These are phyloP conservation scores for Drepana falcataria DNA, from an alignment of 2,888 invertebrate genomes.

Conservation along the genomic window DNA sequence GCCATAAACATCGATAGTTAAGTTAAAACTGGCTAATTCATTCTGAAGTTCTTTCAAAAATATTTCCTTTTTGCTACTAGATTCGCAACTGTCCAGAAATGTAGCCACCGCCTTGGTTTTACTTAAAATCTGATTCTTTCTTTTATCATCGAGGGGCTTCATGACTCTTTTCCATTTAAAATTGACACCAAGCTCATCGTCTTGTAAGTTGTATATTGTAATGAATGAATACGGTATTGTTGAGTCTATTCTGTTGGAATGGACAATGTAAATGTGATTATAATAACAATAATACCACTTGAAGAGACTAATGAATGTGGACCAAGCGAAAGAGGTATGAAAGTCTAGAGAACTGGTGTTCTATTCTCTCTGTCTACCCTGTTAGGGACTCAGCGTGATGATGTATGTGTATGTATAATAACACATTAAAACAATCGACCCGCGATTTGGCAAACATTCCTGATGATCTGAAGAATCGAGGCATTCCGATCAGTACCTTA, in stretches of 20 bases:
- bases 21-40: conserved; percentile 53
- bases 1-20: conserved; percentile 74
- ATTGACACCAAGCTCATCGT: conserved; percentile 33
- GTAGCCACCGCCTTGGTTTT: conserved; percentile 54
- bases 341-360: no score
- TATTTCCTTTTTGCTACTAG: conserved; percentile 42
- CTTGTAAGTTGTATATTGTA: conserved; percentile 32
- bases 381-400: no score
- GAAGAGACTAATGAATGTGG: no score
- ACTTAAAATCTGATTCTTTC: conserved; percentile 30
- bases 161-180: conserved; percentile 37
- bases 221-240: conserved; percentile 46
- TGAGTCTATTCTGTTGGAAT: conserved; percentile 36
- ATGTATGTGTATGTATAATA: no score
- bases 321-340: no score
- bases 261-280: not conserved
- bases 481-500: no score
- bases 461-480: no score
- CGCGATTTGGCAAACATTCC: no score
- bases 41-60: conserved; percentile 52
- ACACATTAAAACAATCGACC: no score
- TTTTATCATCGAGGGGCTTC: conserved; percentile 23
- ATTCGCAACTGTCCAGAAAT: conserved; percentile 53
- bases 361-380: no score
- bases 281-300: not conserved